These are phyloP conservation scores for Nomada fucata DNA, from an alignment of 2,888 invertebrate species.

Conservation along the genomic window DNA sequence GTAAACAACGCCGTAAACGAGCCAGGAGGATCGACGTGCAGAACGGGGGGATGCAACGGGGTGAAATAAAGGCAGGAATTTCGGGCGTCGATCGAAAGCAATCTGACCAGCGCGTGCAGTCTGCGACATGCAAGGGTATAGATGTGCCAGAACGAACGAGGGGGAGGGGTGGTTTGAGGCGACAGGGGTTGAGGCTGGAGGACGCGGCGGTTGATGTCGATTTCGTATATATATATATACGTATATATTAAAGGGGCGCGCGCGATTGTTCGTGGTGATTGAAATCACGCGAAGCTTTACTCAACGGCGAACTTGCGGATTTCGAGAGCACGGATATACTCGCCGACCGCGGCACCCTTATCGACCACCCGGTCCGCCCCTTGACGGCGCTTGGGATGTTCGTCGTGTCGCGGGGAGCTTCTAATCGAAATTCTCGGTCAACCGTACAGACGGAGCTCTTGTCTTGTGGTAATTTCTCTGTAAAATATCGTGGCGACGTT, in stretches of 20 bases:
- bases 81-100: conserved; percentile 55
- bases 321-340: conserved; percentile 49
- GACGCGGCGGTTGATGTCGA: conserved; percentile 52
- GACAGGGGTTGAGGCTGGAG: not conserved
- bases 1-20: not conserved
- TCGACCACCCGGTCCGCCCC: conserved; percentile 1
- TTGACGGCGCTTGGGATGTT: conserved; percentile 40
- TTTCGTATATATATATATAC: conserved; percentile 40
- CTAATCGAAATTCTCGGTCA: conserved; percentile 45
- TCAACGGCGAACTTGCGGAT: conserved; percentile 60
- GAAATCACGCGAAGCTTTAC: conserved; percentile 67
- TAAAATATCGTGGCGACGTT: not conserved
- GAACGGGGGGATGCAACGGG: not conserved
- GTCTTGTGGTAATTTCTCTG: not conserved
- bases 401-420: conserved; percentile 10
- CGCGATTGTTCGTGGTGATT: conserved; percentile 60
- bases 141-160: conserved; percentile 21
- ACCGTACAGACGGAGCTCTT: not conserved
- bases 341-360: conserved; percentile 11
- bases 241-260: conserved; percentile 4
- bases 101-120: conserved; percentile 42
- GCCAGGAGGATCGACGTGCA: not conserved
- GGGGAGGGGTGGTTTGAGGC: not conserved
- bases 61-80: conserved; percentile 39
- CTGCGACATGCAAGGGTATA: conserved; percentile 52